Base-by-base conservation (phyloP, 2,888 invertebrate genomes). In the Cerceris ruficornis region DNA sequence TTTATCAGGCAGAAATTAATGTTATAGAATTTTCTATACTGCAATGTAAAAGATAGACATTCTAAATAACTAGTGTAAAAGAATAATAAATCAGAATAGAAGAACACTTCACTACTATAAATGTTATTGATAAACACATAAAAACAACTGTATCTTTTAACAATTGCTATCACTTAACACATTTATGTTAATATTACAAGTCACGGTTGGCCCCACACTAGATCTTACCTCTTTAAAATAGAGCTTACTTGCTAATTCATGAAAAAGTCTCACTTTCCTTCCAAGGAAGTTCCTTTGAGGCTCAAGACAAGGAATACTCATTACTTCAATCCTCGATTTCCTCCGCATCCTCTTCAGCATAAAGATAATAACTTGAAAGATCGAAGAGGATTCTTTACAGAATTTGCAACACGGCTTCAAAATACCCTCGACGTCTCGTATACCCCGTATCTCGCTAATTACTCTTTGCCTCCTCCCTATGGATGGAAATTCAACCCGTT, bases 281-380 rank as follows among this genome's bases (percentile, higher is more conserved):
- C 54, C 43, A 46, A 15, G 39, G 55, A 52, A 41, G 15, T 11
- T 62, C 39, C 65, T 50, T 66, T 42, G 13, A 17, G 14, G 66
- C 46, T 66, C 28, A 8, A 60, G 8, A 15, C 43, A 46, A 54
- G 50, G 46, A 70, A 65, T 59, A 57, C 59, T 75, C 70, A 50
- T 66, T 75, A 66, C 50, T 60, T 15, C 43, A 46, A 11, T 57
- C 57, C 61, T 14, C 8, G 69, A 69, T 65, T 75, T 57, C 66
- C 70, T 70, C 65, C 60, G 46, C 61, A 46, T 67, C 54, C 65
- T 57, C 65, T 60, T 59, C 69, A 66, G 61, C 65, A 57, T 65
- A 49, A 55, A 66, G 65, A 70, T 60, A 65, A 70, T 60, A 65
- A 61, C 60, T 66, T 66, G 60, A 60, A 66, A 54, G 57, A 58